Evolutionary conservation across 2,888 invertebrate species (phyloP).

Genomic region (Petrophora chlorosata): DNA sequence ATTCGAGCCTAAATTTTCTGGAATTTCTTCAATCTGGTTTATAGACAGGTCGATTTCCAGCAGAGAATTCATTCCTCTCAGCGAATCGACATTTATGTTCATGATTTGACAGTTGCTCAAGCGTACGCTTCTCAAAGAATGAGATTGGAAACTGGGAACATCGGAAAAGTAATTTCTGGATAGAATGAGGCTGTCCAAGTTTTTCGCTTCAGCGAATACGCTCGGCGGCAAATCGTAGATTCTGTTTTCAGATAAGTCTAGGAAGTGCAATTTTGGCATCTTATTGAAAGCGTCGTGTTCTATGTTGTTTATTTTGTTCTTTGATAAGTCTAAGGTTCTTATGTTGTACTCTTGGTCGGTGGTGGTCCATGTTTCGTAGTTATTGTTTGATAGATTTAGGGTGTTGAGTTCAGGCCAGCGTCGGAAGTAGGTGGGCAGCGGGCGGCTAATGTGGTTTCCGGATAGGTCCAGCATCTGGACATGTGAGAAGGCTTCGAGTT

Average conservation of each 20-base stretch:
- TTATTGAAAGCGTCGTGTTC: constrained; percentile 84
- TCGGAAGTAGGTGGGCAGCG: constrained; percentile 71
- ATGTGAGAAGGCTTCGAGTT: constrained; percentile 73
- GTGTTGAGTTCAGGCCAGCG: constrained; percentile 78
- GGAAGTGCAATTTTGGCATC: constrained; percentile 77
- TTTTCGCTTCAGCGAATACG: constrained; percentile 82
- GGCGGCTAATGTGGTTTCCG: constrained; percentile 77
- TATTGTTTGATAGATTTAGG: constrained; percentile 85
- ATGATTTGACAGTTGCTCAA: constrained; percentile 87
- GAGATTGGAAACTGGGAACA: constrained; percentile 82
- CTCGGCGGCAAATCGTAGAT: constrained; percentile 82
- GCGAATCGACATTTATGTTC: constrained; percentile 72
- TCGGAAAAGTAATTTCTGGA: constrained; percentile 86
- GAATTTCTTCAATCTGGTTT: constrained; percentile 86
- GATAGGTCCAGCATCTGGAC: constrained; percentile 77
- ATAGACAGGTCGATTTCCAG: constrained; percentile 85
- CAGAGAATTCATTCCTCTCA: constrained; percentile 83
- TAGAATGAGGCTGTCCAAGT: constrained; percentile 84
- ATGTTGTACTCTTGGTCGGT: constrained; percentile 61
- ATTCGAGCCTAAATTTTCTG: constrained; percentile 82
- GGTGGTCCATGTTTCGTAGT: constrained; percentile 65
- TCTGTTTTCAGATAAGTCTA: constrained; percentile 89
- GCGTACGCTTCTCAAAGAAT: constrained; percentile 82
- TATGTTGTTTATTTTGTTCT: constrained; percentile 85
- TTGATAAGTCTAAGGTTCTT: constrained; percentile 85